Evolutionary conservation across 2,888 invertebrate species (phyloP), one percentile per base, ranked within the genome.

Genomic region (Apotomis capreana): DNA sequence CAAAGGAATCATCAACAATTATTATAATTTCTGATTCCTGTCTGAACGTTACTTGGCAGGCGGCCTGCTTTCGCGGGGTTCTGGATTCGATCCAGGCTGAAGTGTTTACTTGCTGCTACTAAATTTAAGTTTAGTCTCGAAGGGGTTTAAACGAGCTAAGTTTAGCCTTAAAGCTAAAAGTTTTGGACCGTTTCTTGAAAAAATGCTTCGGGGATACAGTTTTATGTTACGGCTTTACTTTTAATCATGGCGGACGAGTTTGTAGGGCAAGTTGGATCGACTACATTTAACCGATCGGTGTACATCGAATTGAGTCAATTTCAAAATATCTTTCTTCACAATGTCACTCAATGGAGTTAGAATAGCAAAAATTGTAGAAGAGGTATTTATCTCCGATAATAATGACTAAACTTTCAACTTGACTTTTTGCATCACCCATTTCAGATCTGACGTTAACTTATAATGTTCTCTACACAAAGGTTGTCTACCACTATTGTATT

Each of bases 31-130:
- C 65, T 61, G 65, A 60, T 46, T 60, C 40, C 65, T 61, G 60
- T 52, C 59, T 10, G 64, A 55, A 52, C 57, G 62, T 68, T 62
- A 68, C 68, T 71, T 71, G 71, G 71, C 71, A 68, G 51, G 26
- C 67, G 62, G 69, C 61, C 70, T 58, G 67, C 65, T 49, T 49
- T 15, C 69, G 49, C 52, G 49, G 13, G 62, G 62, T 52, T 62
- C 71, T 71, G 71, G 71, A 71, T 71, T 61, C 68, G 26, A 61
- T 71, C 71, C 71, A 68, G 71, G 26, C 51, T 58, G 68, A 62
- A 71, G 57, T 71, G 68, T 71, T 71, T 68, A 71, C 68, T 71
- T 58, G 62, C 36, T 60, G 54, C 60, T 57, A 61, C 68, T 68
- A 68, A 71, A 71, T 68, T 71, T 71, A 71, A 71, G 67, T 57